Conservation (phyloP, 2,888 invertebrate genomes). For the Volucella bombylans region DNA sequence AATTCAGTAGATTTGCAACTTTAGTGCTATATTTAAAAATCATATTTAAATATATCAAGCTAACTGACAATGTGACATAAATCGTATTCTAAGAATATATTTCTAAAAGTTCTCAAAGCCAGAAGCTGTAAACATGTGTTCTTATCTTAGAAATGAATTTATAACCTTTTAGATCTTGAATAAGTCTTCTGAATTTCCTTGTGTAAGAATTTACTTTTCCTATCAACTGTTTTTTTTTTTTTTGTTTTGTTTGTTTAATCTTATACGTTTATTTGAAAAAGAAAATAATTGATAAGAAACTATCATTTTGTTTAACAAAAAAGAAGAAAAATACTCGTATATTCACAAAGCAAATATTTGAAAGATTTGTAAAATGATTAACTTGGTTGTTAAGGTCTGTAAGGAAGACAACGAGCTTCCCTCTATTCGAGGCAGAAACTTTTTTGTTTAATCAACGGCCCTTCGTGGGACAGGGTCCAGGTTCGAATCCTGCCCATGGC, state of each 20-base stretch:
- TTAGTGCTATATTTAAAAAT: too few relatives aligned
- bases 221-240: not conserved
- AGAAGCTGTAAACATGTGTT: not conserved
- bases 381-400: not conserved
- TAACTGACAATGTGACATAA: too few relatives aligned
- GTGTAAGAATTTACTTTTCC: not conserved
- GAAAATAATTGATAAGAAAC: conserved; percentile 9
- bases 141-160: too few relatives aligned
- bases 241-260: not conserved
- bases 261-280: not conserved
- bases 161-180: not conserved
- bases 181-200: not conserved
- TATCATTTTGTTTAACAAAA: conserved; percentile 10
- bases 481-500: too few relatives aligned
- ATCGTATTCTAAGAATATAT: too few relatives aligned
- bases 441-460: too few relatives aligned
- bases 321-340: not conserved
- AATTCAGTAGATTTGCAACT: too few relatives aligned
- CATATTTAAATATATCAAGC: too few relatives aligned
- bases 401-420: too few relatives aligned
- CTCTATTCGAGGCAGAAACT: too few relatives aligned
- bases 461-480: too few relatives aligned
- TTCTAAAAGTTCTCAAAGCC: not conserved
- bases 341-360: conserved; percentile 8
- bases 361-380: conserved; percentile 8